Base-by-base conservation (phyloP, 2,888 invertebrate genomes). In the Melanostoma mellinum region DNA sequence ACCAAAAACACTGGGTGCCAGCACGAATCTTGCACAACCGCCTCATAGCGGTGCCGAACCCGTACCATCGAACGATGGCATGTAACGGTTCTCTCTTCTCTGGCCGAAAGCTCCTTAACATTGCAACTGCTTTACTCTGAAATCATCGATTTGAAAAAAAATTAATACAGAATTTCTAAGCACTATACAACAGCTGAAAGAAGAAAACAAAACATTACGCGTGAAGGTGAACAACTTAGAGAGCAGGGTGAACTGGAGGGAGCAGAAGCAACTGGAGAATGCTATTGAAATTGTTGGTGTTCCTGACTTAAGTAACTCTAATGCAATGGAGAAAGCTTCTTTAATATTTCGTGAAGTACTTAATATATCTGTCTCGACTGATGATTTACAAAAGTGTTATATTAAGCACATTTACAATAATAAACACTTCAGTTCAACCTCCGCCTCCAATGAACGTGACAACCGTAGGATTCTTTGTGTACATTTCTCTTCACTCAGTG, bases 181-280 rank as follows among this genome's bases (percentile, higher is more conserved):
- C 10, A 44, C 42, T 35, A 60, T 60, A 4, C 40, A 71, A 2
- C 8, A 40, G 42, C 33, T 71, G 10, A 30, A 60, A 60, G 60
- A 60, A 4, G 52, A 71, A 20, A 71, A 60, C 50, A 32, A 38
- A 33, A 10, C 38, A 20, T 10, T 71, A 33, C 48, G 44, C n/a
- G n/a, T 35, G 32, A 60, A 40, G 9, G 60, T 71, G 6, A 33
- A 10, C 2, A 10, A 20, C 5, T 33, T 60, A 42, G 42, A 60
- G 35, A 71, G 35, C n/a, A 71, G n/a, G 35, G 20, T 71, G 52
- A 71, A 69, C 33, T 69, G 69, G 69, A 50, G 56, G n/a, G 69
- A 69, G 33, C 48, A 58, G 9, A 48, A 68, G n/a, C 46, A 38
- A 30, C 9, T 58, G 58, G 50, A 58, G 50, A 50, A 36, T 4